Percentiles rank a stretch among this genome's conserved stretches.
Evolutionary conservation across 2,888 invertebrate species (phyloP).

Genomic region (Dermolepida albohirtum): DNA sequence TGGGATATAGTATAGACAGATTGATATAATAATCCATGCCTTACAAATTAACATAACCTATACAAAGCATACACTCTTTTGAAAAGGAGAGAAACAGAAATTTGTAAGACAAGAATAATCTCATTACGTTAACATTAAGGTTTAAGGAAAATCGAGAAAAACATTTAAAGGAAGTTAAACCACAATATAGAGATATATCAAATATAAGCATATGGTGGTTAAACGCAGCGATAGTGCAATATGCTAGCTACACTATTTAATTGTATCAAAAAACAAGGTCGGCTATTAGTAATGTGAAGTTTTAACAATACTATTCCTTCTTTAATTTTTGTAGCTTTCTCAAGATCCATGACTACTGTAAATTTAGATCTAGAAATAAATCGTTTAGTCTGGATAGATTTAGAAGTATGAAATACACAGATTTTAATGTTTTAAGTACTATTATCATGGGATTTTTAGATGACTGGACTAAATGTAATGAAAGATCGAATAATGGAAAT

Average conservation of each 20-base stretch:
- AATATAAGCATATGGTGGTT: too few relatives aligned
- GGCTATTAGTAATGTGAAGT: not conserved
- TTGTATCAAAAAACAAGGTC: slow-evolving; percentile 15
- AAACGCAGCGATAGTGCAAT: too few relatives aligned
- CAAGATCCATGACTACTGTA: slow-evolving; percentile 20
- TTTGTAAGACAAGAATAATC: too few relatives aligned
- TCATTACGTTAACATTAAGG: too few relatives aligned
- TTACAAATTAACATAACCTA: too few relatives aligned
- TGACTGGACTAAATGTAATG: slow-evolving; percentile 88
- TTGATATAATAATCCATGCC: too few relatives aligned
- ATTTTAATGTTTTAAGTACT: slow-evolving; percentile 31
- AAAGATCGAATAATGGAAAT: slow-evolving; percentile 88
- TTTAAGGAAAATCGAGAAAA: too few relatives aligned
- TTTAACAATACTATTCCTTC: not conserved
- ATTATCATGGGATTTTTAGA: slow-evolving; percentile 67
- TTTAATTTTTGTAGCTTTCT: slow-evolving; percentile 8
- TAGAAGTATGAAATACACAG: slow-evolving; percentile 68
- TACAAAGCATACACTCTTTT: too few relatives aligned
- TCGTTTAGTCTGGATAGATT: slow-evolving; percentile 79
- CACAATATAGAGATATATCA: too few relatives aligned
- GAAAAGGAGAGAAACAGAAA: too few relatives aligned
- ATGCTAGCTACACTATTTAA: slow-evolving; percentile 6
- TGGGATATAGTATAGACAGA: too few relatives aligned
- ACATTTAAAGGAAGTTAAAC: too few relatives aligned
- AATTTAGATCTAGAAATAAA: slow-evolving; percentile 58